phyloP scores from a whole-genome alignment of 2,797 vertebrate species.

The Xiphorhynchus erythropygius region DNA sequence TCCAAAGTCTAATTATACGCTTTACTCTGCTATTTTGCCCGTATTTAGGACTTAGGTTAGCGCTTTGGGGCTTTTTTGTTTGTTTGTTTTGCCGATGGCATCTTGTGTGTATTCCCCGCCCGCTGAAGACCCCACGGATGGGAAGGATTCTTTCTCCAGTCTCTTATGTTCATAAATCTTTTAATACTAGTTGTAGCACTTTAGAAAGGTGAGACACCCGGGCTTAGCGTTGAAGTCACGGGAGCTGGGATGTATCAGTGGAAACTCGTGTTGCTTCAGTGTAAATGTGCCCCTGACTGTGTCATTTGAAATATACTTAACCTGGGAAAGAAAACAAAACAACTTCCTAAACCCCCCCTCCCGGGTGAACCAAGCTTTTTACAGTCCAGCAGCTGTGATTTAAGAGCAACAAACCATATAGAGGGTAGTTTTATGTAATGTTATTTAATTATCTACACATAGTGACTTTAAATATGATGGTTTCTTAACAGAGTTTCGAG shows the following conservation, averaged over 20 bases:
- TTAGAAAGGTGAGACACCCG: rapidly evolving
- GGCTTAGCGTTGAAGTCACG: rapidly evolving
- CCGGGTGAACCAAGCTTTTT: background rate
- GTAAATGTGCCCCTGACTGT: no score
- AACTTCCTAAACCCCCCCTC: background rate
- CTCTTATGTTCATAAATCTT: rapidly evolving
- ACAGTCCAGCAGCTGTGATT: background rate
- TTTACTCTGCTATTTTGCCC: rapidly evolving
- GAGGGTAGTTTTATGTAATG: background rate
- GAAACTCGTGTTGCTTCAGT: rapidly evolving
- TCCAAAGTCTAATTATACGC: rapidly evolving
- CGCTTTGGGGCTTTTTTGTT: no score
- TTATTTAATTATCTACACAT: background rate
- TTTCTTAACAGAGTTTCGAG: background rate
- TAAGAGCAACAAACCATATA: background rate
- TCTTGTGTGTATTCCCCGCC: background rate
- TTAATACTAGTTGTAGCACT: rapidly evolving
- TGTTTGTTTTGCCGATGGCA: no score
- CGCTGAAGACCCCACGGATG: rapidly evolving
- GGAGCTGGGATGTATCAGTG: rapidly evolving
- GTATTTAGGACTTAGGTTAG: rapidly evolving
- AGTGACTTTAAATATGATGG: background rate
- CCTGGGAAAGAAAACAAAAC: background rate
- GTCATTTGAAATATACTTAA: background rate
- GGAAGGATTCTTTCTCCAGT: no score